Evolutionary conservation across 2,888 invertebrate species (phyloP).

Genomic region (Lydus trimaculatus): DNA sequence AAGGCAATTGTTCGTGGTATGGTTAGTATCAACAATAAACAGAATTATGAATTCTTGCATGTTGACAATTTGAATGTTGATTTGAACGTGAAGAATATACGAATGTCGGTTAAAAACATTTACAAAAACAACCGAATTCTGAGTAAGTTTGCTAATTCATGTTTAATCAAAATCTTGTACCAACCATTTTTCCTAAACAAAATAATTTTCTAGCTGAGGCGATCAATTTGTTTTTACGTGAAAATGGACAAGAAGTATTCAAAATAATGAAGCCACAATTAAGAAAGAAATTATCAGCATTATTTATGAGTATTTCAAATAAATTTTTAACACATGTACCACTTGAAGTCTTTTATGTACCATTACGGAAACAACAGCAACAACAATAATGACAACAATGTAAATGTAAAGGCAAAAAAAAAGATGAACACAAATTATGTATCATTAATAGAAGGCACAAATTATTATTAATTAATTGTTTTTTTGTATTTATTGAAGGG

Average conservation of each 20-base stretch:
- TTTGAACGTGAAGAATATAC: constrained; percentile 67
- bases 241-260: constrained; percentile 73
- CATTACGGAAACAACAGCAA: constrained; percentile 39
- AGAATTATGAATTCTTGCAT: constrained; percentile 65
- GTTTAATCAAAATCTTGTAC: no score
- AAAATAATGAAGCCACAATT: constrained; percentile 75
- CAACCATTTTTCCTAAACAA: neutral
- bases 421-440: neutral
- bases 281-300: constrained; percentile 68
- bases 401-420: neutral
- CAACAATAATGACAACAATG: neutral
- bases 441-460: neutral
- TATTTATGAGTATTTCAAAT: constrained; percentile 72
- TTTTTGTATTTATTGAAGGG: neutral
- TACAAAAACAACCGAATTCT: constrained; percentile 74
- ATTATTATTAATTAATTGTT: neutral
- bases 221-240: constrained; percentile 73
- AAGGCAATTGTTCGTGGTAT: constrained; percentile 67
- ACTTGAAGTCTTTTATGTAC: constrained; percentile 66
- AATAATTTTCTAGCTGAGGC: constrained; percentile 68
- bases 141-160: constrained; percentile 67
- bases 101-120: constrained; percentile 71
- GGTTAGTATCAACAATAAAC: constrained; percentile 61
- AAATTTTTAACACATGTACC: constrained; percentile 71
- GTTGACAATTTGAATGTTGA: constrained; percentile 70